Base-by-base conservation (phyloP, 2,888 invertebrate genomes). In the Tenthredo amoena region DNA sequence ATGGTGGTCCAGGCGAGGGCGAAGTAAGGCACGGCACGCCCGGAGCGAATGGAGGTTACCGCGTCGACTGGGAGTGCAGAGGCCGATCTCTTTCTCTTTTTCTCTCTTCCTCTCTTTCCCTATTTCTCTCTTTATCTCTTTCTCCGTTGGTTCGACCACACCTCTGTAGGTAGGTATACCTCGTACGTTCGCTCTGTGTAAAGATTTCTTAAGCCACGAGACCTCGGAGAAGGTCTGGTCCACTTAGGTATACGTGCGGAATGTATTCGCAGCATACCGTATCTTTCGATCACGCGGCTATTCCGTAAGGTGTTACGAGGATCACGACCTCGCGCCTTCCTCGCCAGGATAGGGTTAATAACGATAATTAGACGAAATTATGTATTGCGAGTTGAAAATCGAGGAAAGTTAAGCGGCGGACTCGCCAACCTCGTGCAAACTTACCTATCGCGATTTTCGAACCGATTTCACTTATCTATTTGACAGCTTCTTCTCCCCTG, bases 31-130 rank as follows among this genome's bases (percentile, higher is more conserved):
- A 85, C 86, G 87, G 88, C 87, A 89, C 87, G 88, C 89, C 87
- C 86, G 74, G 86, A 87, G 86, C 87, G 74, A 89, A 89, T 90
- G 87, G 89, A 89, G 90, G 90, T 91, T 90, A 89, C 89, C 77
- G 76, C 74, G 82, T 85, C 74, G 62, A 83, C 77, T 77, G 82
- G 84, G 85, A 87, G 55, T 86, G 83, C 84, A 85, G 86, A 83
- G 81, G 81, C 83, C 47, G 83, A 43, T 71, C 43, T 62, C 43
- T 58, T 58, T 81, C 81, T 81, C 62, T 62, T 37, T 31, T 12
- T n/a, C 43, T 68, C 31, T 71, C 15, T 10, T 31, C 40, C 12
- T 81, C 40, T 40, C 6, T n/a, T 62, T 47, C 4, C 47, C 12
- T 47, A 47, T 18, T 21, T 58, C 12, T 43, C 50, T 55, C 50